Percentiles rank a stretch among this genome's conserved stretches.
These are phyloP conservation scores for Deroptyus accipitrinus DNA, from an alignment of 2,113 vertebrate genomes.

Conservation along the genomic window DNA sequence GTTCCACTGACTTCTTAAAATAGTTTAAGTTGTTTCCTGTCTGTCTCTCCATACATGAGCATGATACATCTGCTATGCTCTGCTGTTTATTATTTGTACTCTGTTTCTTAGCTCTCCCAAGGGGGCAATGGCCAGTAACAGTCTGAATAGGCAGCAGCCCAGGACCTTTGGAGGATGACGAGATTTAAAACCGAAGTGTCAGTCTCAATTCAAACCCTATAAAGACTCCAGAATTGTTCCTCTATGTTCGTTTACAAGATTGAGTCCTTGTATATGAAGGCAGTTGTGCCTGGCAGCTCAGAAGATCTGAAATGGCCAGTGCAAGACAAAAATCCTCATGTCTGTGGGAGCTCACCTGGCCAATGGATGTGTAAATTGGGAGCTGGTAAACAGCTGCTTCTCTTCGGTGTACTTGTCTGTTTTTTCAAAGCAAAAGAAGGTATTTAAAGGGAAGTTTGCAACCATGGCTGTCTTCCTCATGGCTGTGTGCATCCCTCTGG, in stretches of 20 bases:
- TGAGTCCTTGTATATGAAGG: background rate
- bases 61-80: background rate
- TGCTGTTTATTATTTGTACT: background rate
- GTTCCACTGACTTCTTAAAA: background rate
- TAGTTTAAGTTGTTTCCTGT: background rate
- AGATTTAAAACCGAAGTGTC: background rate
- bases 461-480: background rate
- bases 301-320: background rate
- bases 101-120: background rate
- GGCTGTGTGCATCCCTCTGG: background rate
- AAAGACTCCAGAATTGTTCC: background rate
- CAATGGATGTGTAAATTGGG: background rate
- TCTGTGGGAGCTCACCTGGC: background rate
- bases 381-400: background rate
- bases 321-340: background rate
- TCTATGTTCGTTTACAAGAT: background rate
- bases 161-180: background rate
- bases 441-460: background rate
- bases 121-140: background rate
- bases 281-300: background rate
- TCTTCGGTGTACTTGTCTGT: background rate
- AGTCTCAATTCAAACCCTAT: background rate
- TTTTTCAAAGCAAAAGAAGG: background rate
- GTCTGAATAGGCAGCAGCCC: background rate
- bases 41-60: background rate